Percentiles rank a stretch among this genome's conserved stretches.
phyloP scores from a whole-genome alignment of 2,888 invertebrate genomes.

The Andrena chrysosceles region DNA sequence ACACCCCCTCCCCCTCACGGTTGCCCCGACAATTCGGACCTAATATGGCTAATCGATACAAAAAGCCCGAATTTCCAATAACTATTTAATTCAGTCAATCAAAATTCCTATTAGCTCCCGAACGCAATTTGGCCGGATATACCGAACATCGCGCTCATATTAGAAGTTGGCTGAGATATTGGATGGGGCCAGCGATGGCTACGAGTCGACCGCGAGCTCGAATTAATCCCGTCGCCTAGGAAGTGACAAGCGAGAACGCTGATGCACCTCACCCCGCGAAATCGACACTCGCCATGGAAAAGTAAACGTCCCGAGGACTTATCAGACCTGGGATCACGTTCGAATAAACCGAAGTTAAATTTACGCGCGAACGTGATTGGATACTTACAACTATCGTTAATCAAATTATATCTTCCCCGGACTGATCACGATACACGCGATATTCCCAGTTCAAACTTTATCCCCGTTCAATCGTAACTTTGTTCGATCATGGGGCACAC shows the following conservation, averaged over 20 bases:
- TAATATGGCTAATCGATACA: constrained; percentile 81
- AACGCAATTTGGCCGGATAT: constrained; percentile 82
- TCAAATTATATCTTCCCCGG: neutral
- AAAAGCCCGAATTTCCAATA: constrained; percentile 82
- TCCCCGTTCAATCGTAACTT: neutral
- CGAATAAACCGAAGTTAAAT: too few species aligned
- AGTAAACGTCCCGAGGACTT: too few species aligned
- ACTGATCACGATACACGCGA: neutral
- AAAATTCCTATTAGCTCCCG: constrained; percentile 84
- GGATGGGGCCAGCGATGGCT: constrained; percentile 76
- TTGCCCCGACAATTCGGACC: constrained; percentile 59
- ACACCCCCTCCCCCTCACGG: constrained; percentile 18
- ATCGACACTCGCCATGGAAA: too few species aligned
- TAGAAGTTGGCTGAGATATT: constrained; percentile 82
- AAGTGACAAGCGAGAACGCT: neutral
- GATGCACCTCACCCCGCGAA: too few species aligned
- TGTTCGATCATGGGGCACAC: neutral
- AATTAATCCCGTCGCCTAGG: constrained; percentile 18
- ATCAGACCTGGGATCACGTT: too few species aligned
- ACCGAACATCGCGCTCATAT: constrained; percentile 80
- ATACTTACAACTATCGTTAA: neutral
- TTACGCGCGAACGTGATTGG: too few species aligned
- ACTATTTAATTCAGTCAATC: constrained; percentile 85
- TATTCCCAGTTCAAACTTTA: neutral
- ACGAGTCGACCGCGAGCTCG: constrained; percentile 69